Conservation (phyloP, 2,888 invertebrate genomes). For the Tineola bisselliella region DNA sequence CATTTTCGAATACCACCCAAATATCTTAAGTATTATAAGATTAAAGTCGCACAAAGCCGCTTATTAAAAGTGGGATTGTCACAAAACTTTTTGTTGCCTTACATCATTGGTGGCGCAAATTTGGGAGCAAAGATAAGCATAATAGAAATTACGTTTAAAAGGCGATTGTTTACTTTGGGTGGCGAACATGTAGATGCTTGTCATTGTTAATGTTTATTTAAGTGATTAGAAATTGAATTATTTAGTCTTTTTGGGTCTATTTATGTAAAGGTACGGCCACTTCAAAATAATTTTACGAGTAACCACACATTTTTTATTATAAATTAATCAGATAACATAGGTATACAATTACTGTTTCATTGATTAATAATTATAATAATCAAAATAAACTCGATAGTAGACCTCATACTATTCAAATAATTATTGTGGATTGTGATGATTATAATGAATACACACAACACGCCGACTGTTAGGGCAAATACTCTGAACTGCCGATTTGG, state of each 20-base stretch:
- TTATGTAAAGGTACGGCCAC: neutral
- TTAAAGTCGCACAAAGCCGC: neutral
- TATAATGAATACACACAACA: no score
- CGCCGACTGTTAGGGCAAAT: no score
- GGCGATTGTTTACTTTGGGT: conserved; percentile 4
- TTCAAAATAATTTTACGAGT: no score
- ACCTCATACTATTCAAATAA: no score
- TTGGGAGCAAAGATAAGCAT: neutral
- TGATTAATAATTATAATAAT: no score
- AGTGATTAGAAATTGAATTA: neutral
- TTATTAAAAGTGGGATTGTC: conserved; percentile 1
- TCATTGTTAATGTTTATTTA: conserved; percentile 1
- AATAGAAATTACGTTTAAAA: neutral
- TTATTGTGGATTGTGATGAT: no score
- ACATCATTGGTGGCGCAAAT: conserved; percentile 13
- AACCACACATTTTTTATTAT: no score
- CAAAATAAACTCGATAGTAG: no score
- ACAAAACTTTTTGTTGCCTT: neutral
- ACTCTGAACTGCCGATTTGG: no score
- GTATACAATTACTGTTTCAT: no score
- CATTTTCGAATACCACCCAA: conserved; percentile 1
- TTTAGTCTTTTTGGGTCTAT: neutral
- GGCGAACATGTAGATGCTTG: neutral
- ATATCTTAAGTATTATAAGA: neutral
- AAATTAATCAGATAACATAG: no score